These are phyloP conservation scores for Zygogramma bicolorata DNA, from an alignment of 2,888 invertebrate species.

Conservation along the genomic window DNA sequence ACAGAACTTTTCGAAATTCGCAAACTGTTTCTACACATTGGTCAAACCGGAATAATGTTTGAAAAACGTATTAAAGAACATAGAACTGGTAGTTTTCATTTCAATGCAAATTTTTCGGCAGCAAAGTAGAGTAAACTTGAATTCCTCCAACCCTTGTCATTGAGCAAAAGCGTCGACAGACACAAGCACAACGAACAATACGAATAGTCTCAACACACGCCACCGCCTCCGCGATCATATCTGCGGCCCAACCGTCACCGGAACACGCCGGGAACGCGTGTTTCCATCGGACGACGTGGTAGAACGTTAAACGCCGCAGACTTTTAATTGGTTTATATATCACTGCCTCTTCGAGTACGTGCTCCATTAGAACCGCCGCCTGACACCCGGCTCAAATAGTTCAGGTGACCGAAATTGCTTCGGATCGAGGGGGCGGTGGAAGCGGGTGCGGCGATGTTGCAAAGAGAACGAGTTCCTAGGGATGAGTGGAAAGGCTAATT, in stretches of 20 bases:
- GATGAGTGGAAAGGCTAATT: no score
- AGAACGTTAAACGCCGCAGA: conserved; percentile 64
- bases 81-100: no score
- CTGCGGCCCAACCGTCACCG: background rate
- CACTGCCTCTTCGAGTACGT: conserved; percentile 53
- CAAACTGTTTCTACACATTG: no score
- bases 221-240: conserved; percentile 40
- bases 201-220: conserved; percentile 62
- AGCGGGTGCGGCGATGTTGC: background rate
- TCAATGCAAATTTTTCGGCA: background rate
- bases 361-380: conserved; percentile 20
- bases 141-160: background rate
- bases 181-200: conserved; percentile 46
- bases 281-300: conserved; percentile 62
- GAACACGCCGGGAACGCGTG: conserved; percentile 42
- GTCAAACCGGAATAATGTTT: no score
- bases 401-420: background rate
- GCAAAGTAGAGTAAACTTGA: no score
- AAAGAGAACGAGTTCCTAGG: no score
- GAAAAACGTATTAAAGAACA: no score
- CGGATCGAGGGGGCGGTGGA: background rate
- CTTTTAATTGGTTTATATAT: conserved; percentile 66
- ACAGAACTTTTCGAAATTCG: no score
- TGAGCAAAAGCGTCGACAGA: conserved; percentile 44
- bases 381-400: background rate